Base-by-base conservation (phyloP, 2,888 invertebrate species). In the Auanema freiburgensis region DNA sequence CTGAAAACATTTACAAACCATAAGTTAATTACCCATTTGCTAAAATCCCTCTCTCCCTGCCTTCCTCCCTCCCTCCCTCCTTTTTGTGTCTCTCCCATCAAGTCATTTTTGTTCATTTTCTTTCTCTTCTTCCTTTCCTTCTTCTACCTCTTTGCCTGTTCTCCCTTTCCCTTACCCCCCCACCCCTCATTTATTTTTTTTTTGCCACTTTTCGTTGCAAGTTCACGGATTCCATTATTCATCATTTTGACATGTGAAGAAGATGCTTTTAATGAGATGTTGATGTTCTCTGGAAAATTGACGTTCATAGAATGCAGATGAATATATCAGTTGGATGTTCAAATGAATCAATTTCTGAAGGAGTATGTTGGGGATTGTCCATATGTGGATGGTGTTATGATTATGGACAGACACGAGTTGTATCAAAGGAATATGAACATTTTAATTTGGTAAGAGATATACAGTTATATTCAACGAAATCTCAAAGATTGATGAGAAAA, bases 331-430 rank as follows among this genome's bases (percentile, higher is more conserved):
- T 43, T 24, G 68, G 65, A 21, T 72, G 72, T 46, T 62, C 57
- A 42, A 58, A 52, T 25, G 68, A 57, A 50, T 67, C 62, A 3
- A 60, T 67, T 52, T 54, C 61, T n/a, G 52, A 65, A 21, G 74
- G 74, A 3, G 60, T 60, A 2, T 79, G 79, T 57, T 70, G 69
- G 41, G 76, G 74, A 18, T 54, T 77, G 56, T 70, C 76, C 4
- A 66, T 79, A 4, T 79, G 79, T 57, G 79, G 79, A n/a, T 77
- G 60, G 52, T 79, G 79, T 62, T 79, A 79, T 54, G 76, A 77
- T 59, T 74, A 67, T 42, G 79, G 69, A 5, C 74, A 76, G 40
- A 72, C 66, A 16, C 59, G 68, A 21, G 63, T 66, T 21, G 67
- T 71, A 14, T 67, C 69, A 10, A 69, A 67, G 18, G 72, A 73